These are phyloP conservation scores for Sebastes itinus DNA, from an alignment of 2,797 vertebrate genomes.

Conservation along the genomic window DNA sequence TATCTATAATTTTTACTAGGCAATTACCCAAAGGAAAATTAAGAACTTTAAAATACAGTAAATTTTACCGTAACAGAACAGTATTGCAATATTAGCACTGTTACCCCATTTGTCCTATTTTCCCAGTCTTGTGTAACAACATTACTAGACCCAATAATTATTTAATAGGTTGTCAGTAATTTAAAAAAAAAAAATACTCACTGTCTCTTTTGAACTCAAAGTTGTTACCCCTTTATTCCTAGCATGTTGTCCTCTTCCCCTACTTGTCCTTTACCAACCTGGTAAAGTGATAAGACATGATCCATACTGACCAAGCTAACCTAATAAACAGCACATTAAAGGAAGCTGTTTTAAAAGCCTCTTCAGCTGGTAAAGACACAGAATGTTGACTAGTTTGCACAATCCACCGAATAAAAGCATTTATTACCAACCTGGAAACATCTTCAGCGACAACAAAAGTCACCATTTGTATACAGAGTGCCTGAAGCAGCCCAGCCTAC, in stretches of 20 bases:
- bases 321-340: slow-evolving; percentile 1
- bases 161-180: not conserved
- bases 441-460: slow-evolving; percentile 37
- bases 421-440: slow-evolving; percentile 29
- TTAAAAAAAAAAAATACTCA: not conserved
- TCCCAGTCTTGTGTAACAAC: not conserved
- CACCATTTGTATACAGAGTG: slow-evolving; percentile 43
- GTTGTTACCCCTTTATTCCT: too few species aligned
- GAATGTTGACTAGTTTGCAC: slow-evolving; percentile 35
- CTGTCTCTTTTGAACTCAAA: not conserved
- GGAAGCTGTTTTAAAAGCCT: not conserved
- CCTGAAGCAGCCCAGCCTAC: slow-evolving; percentile 41
- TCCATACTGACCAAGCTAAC: not conserved
- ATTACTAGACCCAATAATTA: not conserved
- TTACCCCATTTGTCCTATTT: not conserved
- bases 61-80: not conserved
- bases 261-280: not conserved
- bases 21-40: not conserved
- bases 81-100: not conserved
- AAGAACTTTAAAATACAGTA: not conserved
- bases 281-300: not conserved
- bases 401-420: slow-evolving; percentile 25
- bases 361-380: slow-evolving; percentile 11
- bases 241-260: not conserved
- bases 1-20: not conserved